Evolutionary conservation across 2,113 vertebrate species (phyloP).

Genomic region (Camarhynchus parvulus): DNA sequence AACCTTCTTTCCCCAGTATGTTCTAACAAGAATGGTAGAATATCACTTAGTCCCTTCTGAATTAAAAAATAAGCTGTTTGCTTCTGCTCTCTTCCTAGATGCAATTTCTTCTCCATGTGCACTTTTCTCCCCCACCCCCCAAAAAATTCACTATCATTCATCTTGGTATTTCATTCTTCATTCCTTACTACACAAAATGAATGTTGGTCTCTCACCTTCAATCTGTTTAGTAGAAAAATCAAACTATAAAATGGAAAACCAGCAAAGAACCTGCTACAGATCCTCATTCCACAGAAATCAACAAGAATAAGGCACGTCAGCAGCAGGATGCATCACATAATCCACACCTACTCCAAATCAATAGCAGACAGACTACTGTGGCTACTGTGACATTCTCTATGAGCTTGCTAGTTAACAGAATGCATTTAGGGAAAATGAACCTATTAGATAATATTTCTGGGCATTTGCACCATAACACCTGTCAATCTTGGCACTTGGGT

Average conservation of each 20-base stretch:
- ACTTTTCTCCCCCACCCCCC: rapidly evolving
- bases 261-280: neutral
- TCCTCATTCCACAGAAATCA: neutral
- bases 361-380: neutral
- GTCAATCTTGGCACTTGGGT: neutral
- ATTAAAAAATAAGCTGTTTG: neutral
- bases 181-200: neutral
- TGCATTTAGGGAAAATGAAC: neutral
- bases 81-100: neutral
- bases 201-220: neutral
- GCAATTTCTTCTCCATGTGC: neutral
- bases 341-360: neutral
- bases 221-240: neutral
- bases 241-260: neutral
- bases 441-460: neutral
- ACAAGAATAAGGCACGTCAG: neutral
- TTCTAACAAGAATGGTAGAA: conserved; percentile 9
- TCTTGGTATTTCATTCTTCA: neutral
- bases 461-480: neutral
- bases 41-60: neutral
- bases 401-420: neutral
- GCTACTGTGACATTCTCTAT: neutral
- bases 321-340: neutral
- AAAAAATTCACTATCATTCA: neutral
- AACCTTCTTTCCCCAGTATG: neutral